Evolutionary conservation across 2,888 invertebrate genomes (phyloP).

Genomic region (Coelopa pilipes): DNA sequence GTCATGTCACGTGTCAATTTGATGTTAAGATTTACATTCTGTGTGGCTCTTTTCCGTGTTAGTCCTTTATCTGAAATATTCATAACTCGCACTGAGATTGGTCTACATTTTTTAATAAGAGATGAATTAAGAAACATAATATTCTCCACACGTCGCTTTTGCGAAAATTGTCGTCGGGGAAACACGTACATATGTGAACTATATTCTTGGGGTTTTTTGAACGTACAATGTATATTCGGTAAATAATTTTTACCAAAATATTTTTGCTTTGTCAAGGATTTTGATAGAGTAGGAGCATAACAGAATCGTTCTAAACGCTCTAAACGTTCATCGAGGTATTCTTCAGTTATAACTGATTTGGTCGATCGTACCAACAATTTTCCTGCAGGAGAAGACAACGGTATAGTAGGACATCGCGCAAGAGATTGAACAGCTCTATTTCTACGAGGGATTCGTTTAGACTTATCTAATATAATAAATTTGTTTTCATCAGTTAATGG

Average conservation of each 20-base stretch:
- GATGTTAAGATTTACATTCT: constrained; percentile 60
- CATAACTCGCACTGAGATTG: constrained; percentile 63
- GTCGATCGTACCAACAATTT: constrained; percentile 65
- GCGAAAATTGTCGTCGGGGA: constrained; percentile 63
- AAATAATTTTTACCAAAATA: constrained; percentile 58
- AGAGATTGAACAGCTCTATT: constrained; percentile 67
- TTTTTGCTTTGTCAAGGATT: constrained; percentile 55
- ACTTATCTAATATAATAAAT: constrained; percentile 54
- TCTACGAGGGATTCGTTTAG: constrained; percentile 63
- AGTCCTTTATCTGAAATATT: constrained; percentile 58
- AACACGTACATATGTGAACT: constrained; percentile 61
- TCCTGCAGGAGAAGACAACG: constrained; percentile 70
- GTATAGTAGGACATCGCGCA: constrained; percentile 68
- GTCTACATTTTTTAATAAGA: constrained; percentile 64
- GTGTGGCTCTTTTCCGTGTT: constrained; percentile 49
- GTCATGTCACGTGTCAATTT: constrained; percentile 63
- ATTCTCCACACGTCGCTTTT: constrained; percentile 59
- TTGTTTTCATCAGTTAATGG: constrained; percentile 40
- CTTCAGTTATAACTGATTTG: constrained; percentile 66
- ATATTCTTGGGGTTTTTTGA: constrained; percentile 60
- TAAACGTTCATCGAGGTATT: constrained; percentile 69
- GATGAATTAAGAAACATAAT: constrained; percentile 63
- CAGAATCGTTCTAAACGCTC: constrained; percentile 70
- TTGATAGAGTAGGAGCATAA: constrained; percentile 65
- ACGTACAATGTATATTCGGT: constrained; percentile 57